A percentile compares a stretch with the other conserved stretches of the same genome.
These are phyloP conservation scores for Hirtodrosophila cameraria DNA, from an alignment of 2,888 invertebrate genomes.

Conservation along the genomic window DNA sequence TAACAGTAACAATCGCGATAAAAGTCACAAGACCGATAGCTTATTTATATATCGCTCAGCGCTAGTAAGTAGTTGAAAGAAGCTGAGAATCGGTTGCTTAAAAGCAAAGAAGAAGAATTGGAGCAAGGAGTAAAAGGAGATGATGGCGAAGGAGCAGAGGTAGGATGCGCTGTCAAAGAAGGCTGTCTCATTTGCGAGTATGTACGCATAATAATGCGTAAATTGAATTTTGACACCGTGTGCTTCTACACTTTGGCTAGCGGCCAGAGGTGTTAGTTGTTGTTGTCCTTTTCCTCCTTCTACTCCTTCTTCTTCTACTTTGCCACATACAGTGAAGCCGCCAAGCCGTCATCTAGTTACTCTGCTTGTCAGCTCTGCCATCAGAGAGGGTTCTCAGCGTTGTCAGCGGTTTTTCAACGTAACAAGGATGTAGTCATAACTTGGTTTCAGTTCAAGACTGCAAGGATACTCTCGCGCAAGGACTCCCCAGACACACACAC, in stretches of 20 bases:
- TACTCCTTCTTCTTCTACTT: background rate
- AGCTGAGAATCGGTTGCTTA: slow-evolving; percentile 31
- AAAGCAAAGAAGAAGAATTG: background rate
- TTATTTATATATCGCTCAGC: too few species aligned
- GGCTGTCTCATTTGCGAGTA: slow-evolving; percentile 29
- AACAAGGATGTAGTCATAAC: background rate
- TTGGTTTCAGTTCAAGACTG: background rate
- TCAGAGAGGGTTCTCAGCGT: slow-evolving; percentile 10
- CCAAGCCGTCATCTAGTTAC: slow-evolving; percentile 30
- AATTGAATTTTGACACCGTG: slow-evolving; percentile 78
- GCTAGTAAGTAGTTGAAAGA: slow-evolving; percentile 31
- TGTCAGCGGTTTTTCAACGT: slow-evolving; percentile 1
- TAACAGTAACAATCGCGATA: too few species aligned
- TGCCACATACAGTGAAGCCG: slow-evolving; percentile 11
- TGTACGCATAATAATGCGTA: slow-evolving; percentile 65
- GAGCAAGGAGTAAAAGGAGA: background rate
- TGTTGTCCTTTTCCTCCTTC: too few species aligned
- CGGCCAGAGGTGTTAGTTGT: slow-evolving; percentile 23
- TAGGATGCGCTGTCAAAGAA: background rate
- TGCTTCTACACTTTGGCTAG: slow-evolving; percentile 40
- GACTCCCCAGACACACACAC: background rate
- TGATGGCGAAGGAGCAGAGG: background rate
- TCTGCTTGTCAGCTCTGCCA: slow-evolving; percentile 39
- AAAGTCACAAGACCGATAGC: too few species aligned
- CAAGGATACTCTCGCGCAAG: background rate